Base-by-base conservation (phyloP, 2,888 invertebrate species). In the Conops quadrifasciatus region DNA sequence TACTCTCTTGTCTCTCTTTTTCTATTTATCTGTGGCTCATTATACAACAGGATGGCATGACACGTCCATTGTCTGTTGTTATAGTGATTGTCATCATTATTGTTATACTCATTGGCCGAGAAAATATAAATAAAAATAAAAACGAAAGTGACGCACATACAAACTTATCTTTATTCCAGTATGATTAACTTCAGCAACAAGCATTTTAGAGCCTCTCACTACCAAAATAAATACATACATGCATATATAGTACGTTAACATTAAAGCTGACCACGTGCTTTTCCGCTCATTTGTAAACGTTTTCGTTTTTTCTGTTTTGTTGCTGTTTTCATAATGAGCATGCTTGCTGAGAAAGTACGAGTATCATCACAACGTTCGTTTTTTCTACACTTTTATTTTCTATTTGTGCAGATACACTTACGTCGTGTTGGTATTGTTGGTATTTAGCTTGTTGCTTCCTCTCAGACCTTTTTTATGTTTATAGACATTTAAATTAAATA, bases 191-290 rank as follows among this genome's bases (percentile, higher is more conserved):
- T 13, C 21, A 63, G 45, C 63, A 63, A 63, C 45, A 59, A 28
- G 9, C 4, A 60, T 60, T 36, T 28, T 30, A 60, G 30, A 30
- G 16, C 26, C 4, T 36, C 59, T 60, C 59, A 30, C 59, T 47
- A 16, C 24, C 11, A 15, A 63, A 63, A 63, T 47, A 16, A 26
- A 26, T 26, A 47, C 15, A 62, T 62, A 21, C 15, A 21, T 63
- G 15, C 13, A 9, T 28, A 28, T 58, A 24, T 24, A n/a, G 11
- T 15, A 53, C 53, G n/a, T 15, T 9, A 24, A 21, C 24, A 53
- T 53, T 53, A 62, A 62, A 45, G 56, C 67, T 72, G 73, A 74
- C 75, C 76, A 76, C 75, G 76, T 76, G 76, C 72, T 73, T 73
- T 72, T 66, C 62, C 1, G 49, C 74, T 72, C 71, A 68, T 74